Evolutionary conservation across 2,888 invertebrate genomes (phyloP), one percentile per base, ranked within the genome.

Genomic region (Listrodromus nycthemerus): DNA sequence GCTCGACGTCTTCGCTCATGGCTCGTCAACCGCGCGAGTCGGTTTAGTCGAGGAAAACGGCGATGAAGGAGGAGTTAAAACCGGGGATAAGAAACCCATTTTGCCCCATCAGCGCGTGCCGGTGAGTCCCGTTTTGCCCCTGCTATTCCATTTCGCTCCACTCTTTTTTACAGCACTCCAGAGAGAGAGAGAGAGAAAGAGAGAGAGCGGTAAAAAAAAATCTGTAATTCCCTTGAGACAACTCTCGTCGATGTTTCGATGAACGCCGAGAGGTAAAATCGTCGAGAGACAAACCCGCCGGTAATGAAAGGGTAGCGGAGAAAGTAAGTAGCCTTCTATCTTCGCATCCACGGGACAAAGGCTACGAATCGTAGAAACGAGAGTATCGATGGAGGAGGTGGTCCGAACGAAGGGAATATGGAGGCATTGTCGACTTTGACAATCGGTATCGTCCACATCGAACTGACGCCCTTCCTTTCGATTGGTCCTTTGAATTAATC

Each of bases 261-360:
- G n/a, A 50, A 50, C 30, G 30, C n/a, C 27, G 33, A n/a, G 41
- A 30, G 33, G 13, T 21, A 5, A 67, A 30, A 67, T 67, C 13
- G 48, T 61, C 61, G n/a, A 13, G 41, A 4, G 66, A 67, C 24
- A 21, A 24, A 6, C 8, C 27, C 41, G 16, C 24, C 24, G 55
- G 55, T 55, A 55, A 55, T 55, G 55, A 55, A 55, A 55, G 55
- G 21, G 55, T 55, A 24, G 21, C 24, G 10, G 10, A 10, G 55
- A 55, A 24, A 55, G 55, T 55, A 55, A 55, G 55, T 55, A 55
- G 55, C 55, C 55, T 55, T 21, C 24, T 55, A 21, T 55, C 10
- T 52, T 52, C 52, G 52, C n/a, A 8, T 55, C 24, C 8, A 10
- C 3, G 55, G 55, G 55, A 55, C 55, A 55, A 55, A 55, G 13